Percentiles rank a stretch among this genome's conserved stretches.
phyloP scores from a whole-genome alignment of 2,888 invertebrate genomes.

The Tachina grossa region DNA sequence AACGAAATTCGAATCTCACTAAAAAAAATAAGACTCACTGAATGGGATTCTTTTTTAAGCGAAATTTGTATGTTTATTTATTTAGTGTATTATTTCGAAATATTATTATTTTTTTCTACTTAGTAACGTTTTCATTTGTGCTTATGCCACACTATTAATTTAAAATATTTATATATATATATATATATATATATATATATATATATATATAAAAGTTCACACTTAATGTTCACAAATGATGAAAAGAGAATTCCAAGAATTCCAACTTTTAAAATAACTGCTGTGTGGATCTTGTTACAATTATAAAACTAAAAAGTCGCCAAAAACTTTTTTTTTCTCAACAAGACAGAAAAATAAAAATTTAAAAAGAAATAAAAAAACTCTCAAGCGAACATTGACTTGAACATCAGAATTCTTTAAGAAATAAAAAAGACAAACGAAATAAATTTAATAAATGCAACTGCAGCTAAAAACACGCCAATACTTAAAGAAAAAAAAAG shows the following conservation, averaged over 20 bases:
- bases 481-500: constrained; percentile 13
- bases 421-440: constrained; percentile 15
- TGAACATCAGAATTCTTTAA: constrained; percentile 41
- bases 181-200: constrained; percentile 23
- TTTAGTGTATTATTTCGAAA: not conserved
- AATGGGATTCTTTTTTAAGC: too few species aligned
- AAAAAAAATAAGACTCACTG: too few species aligned
- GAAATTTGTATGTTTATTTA: not conserved
- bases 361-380: constrained; percentile 7
- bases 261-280: constrained; percentile 16
- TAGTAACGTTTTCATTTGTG: not conserved
- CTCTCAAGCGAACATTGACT: constrained; percentile 50
- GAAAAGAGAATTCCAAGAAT: constrained; percentile 55
- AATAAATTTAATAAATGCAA: constrained; percentile 54
- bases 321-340: constrained; percentile 33
- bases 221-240: constrained; percentile 26
- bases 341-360: constrained; percentile 6
- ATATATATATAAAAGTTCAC: constrained; percentile 12
- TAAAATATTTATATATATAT: constrained; percentile 10
- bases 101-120: not conserved
- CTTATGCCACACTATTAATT: constrained; percentile 28
- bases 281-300: constrained; percentile 63
- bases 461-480: constrained; percentile 63
- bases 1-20: too few species aligned
- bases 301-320: constrained; percentile 49